Base-by-base conservation (phyloP, 1,140 invertebrate species). In the Leptonema lineaticorne region DNA sequence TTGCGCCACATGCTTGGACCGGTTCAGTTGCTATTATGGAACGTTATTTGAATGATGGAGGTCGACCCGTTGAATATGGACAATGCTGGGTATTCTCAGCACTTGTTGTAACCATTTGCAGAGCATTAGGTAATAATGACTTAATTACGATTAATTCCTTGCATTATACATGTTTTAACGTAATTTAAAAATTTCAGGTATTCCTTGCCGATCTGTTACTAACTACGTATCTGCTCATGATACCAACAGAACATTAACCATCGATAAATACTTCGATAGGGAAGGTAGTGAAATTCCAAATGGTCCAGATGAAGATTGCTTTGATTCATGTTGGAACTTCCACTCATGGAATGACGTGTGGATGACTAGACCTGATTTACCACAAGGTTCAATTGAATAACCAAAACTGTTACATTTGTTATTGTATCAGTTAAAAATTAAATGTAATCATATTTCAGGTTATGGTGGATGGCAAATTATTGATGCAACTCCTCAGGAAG, bases 301-400 rank as follows among this genome's bases (percentile, higher is more conserved):
- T 56, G 85, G 85, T 9, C 85, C 85, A 0, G 83, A 85, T 73
- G 84, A 85, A 67, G 83, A 85, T 70, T 86, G 82, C 64, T 83
- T 80, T 66, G 85, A 87, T 74, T 85, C 83, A 6, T 86, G 84
- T 73, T 88, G 89, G 92, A 92, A 92, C 79, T 94, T 92, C 82
- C 92, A 93, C 76, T 89, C 90, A 0, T 93, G 92, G 92, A 92
- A 91, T 75, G 92, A 93, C 68, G 89, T 90, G 53, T 93, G 91
- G 91, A 91, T 92, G 86, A 81, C 85, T 29, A 76, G 92, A 63
- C 87, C 89, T 7, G 91, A 93, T 77, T 79, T 93, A 22, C 89
- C 90, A 9, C 79, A 83, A 78, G 81, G 81, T 82, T 69, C 50
- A 50, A 63, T 59, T 24, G 18, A 11, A 11, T 65, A 63, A 46